Percentiles rank a stretch among this genome's conserved stretches.
These are phyloP conservation scores for Phainopepla nitens DNA, from an alignment of 2,113 vertebrate genomes.

Conservation along the genomic window DNA sequence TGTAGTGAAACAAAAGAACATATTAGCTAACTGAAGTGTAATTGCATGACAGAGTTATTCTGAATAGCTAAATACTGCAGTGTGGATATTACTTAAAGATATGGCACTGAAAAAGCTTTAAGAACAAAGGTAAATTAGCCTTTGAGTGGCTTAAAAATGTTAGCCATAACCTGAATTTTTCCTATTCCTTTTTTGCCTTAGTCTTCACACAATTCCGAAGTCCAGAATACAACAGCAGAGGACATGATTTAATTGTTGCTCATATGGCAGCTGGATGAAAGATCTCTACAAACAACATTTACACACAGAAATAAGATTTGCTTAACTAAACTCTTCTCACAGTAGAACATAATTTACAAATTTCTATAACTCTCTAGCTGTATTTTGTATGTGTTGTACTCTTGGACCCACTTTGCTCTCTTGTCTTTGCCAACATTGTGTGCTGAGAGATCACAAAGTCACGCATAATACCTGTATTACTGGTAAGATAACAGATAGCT, in stretches of 20 bases:
- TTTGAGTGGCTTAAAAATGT: neutral
- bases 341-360: neutral
- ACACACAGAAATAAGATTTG: neutral
- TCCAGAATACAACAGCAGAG: neutral
- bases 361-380: neutral
- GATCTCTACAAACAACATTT: neutral
- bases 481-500: neutral
- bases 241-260: neutral
- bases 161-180: neutral
- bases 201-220: neutral
- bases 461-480: neutral
- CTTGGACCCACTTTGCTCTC: neutral
- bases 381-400: neutral
- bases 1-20: neutral
- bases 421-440: neutral
- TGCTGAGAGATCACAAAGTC: neutral
- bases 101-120: neutral
- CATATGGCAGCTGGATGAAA: neutral
- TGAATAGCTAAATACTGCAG: neutral
- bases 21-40: neutral
- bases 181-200: neutral
- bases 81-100: neutral
- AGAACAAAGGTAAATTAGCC: neutral
- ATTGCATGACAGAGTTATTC: neutral
- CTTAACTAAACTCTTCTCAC: neutral